Conservation (phyloP, 2,113 vertebrate genomes). For the Cyrtonyx montezumae region DNA sequence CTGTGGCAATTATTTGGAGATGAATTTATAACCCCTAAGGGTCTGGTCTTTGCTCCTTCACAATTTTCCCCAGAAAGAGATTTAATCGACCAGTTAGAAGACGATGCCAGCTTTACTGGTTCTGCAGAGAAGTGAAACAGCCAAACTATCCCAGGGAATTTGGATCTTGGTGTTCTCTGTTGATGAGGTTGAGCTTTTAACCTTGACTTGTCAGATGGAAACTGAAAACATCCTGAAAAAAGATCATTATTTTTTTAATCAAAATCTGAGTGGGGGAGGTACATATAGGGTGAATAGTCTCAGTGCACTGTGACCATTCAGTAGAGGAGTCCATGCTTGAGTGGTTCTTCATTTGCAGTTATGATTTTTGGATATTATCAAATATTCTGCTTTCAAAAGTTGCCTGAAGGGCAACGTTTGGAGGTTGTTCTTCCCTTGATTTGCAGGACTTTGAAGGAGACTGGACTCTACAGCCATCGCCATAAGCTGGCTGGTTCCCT, state of each 20-base stretch:
- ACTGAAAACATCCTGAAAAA: conserved; percentile 24
- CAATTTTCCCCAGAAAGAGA: not conserved
- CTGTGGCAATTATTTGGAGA: conserved; percentile 25
- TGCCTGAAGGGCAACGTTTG: not conserved
- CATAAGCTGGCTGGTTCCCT: conserved; percentile 91
- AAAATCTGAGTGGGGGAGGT: not conserved
- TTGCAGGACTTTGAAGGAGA: conserved; percentile 90
- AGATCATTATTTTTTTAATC: not conserved
- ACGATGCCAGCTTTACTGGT: conserved; percentile 47
- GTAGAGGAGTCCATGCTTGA: not conserved
- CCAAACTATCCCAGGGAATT: conserved; percentile 22
- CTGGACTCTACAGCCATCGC: conserved; percentile 89
- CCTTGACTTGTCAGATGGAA: conserved; percentile 47
- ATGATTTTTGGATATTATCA: not conserved
- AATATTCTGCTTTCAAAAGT: not conserved
- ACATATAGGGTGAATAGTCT: not conserved
- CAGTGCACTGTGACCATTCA: not conserved
- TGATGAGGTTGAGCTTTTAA: conserved; percentile 42
- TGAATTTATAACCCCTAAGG: not conserved
- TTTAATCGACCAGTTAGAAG: conserved; percentile 46
- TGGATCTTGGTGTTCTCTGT: conserved; percentile 21
- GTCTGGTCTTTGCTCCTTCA: conserved; percentile 14
- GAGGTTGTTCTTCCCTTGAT: conserved; percentile 11
- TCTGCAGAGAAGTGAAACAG: conserved; percentile 15
- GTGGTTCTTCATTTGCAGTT: conserved; percentile 36